Conservation (phyloP, 2,888 invertebrate genomes). For the Nemotelus pantherinus region DNA sequence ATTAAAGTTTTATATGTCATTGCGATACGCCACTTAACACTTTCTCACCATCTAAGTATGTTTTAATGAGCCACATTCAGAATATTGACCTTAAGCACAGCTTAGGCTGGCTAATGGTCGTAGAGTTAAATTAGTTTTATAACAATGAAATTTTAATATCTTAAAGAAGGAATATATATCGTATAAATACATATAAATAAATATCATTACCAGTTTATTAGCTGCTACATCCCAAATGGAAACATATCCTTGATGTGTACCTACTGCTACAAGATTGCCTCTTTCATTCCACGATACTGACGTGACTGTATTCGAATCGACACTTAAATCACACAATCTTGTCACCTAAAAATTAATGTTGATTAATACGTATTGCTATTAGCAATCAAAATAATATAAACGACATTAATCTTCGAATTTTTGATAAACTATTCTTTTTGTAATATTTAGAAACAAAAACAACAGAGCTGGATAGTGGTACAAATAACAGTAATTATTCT, state of each 20-base stretch:
- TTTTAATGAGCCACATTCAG: too few relatives aligned
- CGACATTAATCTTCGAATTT: neutral
- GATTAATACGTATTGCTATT: neutral
- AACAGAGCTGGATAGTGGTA: too few relatives aligned
- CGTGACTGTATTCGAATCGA: slow-evolving; percentile 94
- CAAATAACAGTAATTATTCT: too few relatives aligned
- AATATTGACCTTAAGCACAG: too few relatives aligned
- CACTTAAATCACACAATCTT: slow-evolving; percentile 91
- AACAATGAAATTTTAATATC: neutral
- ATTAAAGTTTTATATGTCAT: too few relatives aligned
- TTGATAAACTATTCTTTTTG: too few relatives aligned
- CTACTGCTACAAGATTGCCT: slow-evolving; percentile 96
- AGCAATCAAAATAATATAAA: neutral
- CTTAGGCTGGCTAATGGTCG: too few relatives aligned
- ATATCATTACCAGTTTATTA: slow-evolving; percentile 77
- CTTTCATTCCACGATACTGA: slow-evolving; percentile 99
- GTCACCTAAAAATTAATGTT: slow-evolving; percentile 72
- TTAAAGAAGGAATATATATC: neutral
- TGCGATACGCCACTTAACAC: too few relatives aligned
- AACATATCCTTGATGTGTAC: slow-evolving; percentile 95
- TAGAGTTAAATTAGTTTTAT: too few relatives aligned
- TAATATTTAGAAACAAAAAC: too few relatives aligned
- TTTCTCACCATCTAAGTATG: too few relatives aligned
- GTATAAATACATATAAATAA: neutral
- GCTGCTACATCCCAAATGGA: slow-evolving; percentile 98